A percentile compares a stretch with the other conserved stretches of the same genome.
These are phyloP conservation scores for Carettochelys insculpta DNA, from an alignment of 2,113 vertebrate species.

Conservation along the genomic window DNA sequence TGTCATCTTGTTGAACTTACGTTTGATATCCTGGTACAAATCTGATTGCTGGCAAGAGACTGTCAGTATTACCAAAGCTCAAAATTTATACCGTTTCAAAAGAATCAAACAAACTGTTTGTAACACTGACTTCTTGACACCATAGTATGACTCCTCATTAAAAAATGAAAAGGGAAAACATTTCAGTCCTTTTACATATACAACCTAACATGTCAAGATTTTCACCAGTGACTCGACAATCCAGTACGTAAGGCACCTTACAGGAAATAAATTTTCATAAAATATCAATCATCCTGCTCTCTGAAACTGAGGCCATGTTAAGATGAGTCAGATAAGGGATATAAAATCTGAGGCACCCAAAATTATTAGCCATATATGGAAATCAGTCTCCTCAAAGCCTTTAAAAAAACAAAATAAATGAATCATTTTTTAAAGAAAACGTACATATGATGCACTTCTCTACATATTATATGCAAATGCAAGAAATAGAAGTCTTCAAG, in stretches of 20 bases:
- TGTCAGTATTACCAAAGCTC: not conserved
- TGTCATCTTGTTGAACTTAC: not conserved
- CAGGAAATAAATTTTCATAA: not conserved
- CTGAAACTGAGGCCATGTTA: not conserved
- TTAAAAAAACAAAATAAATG: not conserved
- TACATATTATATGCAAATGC: not conserved
- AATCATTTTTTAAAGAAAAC: not conserved
- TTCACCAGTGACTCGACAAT: not conserved
- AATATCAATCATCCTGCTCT: not conserved
- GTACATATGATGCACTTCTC: not conserved
- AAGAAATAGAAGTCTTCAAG: not conserved
- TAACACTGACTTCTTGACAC: not conserved
- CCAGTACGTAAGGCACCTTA: not conserved
- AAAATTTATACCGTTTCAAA: not conserved
- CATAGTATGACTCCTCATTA: not conserved
- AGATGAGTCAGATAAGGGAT: not conserved
- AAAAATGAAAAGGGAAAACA: not conserved
- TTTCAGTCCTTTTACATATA: not conserved
- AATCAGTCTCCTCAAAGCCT: not conserved
- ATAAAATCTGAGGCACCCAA: not conserved
- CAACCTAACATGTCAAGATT: not conserved
- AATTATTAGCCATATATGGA: not conserved
- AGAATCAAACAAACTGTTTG: not conserved
- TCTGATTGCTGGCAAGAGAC: not conserved
- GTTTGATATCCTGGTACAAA: not conserved